Evolutionary conservation across 2,113 vertebrate genomes (phyloP).

Genomic region (Phyllostomus discolor): DNA sequence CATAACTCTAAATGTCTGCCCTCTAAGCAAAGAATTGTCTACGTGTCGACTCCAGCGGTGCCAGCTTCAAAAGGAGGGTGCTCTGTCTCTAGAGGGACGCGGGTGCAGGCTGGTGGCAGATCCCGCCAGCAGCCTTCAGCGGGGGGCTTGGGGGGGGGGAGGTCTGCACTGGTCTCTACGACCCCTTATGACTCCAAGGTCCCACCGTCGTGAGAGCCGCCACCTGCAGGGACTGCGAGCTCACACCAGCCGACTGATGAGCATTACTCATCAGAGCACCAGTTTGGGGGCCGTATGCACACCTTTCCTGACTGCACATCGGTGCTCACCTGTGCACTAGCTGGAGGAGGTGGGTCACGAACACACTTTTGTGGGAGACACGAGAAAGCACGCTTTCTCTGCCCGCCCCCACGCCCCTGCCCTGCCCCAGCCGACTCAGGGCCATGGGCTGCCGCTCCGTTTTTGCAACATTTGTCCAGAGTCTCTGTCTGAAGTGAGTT

Average conservation of each 20-base stretch:
- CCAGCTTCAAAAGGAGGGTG: not conserved
- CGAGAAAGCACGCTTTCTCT: not conserved
- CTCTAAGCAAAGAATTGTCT: not conserved
- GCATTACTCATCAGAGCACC: not conserved
- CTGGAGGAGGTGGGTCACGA: not conserved
- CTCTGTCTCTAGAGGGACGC: not conserved
- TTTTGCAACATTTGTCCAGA: not conserved
- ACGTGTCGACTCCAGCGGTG: not conserved
- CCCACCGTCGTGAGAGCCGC: not conserved
- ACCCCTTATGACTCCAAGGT: accelerated
- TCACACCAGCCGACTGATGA: accelerated
- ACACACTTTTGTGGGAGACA: not conserved
- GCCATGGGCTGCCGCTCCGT: not conserved
- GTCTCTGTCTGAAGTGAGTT: not conserved
- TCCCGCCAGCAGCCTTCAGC: accelerated
- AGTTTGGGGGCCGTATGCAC: too few relatives aligned
- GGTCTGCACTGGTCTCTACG: accelerated
- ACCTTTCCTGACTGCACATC: not conserved
- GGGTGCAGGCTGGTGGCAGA: too few relatives aligned
- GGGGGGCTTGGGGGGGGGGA: accelerated
- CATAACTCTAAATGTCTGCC: not conserved
- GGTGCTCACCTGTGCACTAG: not conserved
- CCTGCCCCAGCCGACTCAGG: accelerated
- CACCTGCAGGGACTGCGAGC: not conserved
- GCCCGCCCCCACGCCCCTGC: too few relatives aligned